Evolutionary conservation across 2,888 invertebrate species (phyloP), one percentile per base, ranked within the genome.

Genomic region (Metalampra italica): DNA sequence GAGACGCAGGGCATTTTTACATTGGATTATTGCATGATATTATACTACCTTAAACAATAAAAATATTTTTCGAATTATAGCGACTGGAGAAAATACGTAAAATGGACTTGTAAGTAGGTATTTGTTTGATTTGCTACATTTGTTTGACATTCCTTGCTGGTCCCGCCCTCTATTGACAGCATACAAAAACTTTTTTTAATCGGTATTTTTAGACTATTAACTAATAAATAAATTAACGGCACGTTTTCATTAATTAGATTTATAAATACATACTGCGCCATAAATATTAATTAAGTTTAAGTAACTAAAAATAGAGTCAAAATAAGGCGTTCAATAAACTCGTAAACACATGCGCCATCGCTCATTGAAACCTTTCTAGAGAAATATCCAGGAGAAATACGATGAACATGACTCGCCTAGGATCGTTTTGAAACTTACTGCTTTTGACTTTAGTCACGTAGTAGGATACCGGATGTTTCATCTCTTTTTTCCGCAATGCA

Each of bases 311-410:
- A 84, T 82, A 86, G 78, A 67, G 59, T 55, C 56, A 70, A 70
- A 72, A 72, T 49, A 49, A 49, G 36, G 75, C 84, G 86, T 78
- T 87, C 85, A 83, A 84, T 84, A 87, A 79, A 82, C 68, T 77
- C 71, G 66, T 62, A 71, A 75, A 82, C 82, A 80, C 83, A 82
- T 82, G 86, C 86, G 86, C 86, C 75, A 76, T 74, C 75, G 57
- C 50, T 61, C 62, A 60, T 54, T 55, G 34, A 47, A 48, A 49
- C 54, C 55, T 75, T 67, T 68, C 63, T 64, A 59, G 43, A 51
- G 42, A 40, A 51, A 47, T 55, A 62, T 41, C 34, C 65, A 61
- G 49, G 57, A 15, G 66, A 70, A 57, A 68, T 53, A 38, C 56
- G 54, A 60, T 59, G 66, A 15, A 30, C 50, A 47, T 39, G 3